Base-by-base conservation (phyloP, 1,140 invertebrate genomes). In the Macrocentrus cingulum region DNA sequence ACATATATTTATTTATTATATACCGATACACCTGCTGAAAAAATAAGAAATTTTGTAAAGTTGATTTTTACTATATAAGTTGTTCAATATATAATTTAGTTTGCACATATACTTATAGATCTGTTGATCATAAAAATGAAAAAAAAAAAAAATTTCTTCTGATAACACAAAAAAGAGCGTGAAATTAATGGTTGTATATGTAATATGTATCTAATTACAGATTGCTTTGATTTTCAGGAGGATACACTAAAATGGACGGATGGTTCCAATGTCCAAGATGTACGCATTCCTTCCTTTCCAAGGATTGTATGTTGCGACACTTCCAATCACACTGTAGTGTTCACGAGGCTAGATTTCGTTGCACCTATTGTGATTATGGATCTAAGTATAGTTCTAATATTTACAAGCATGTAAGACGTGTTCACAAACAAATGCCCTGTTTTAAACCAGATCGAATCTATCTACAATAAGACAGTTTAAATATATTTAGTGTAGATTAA, bases 341-440 rank as follows among this genome's bases (percentile, higher is more conserved):
- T 5, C 41, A 61, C 18, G 68, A 69, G 41, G 64, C 39, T 0
- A 57, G 79, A 53, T 82, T 84, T 62, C 76, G 79, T 23, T 85
- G 83, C 62, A 75, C 74, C 19, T 68, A 75, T 58, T 84, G 82
- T 61, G 57, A 70, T 29, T 78, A 81, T 54, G 70, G 66, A 9
- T 77, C 78, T 9, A 79, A 80, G 56, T 74, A 80, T 57, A 77
- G 71, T 57, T 75, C 68, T 8, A 78, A 77, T 56, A 55, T 78
- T 37, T 75, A 76, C 61, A 68, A 68, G 39, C 76, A 77, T 56
- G 64, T 74, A 53, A 54, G 68, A 56, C 65, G 70, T 19, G 64
- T 69, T 25, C 75, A 77, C 41, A 70, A 71, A 20, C 59, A 70
- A 29, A 60, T 69, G 61, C 66, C 66, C 0, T 64, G 63, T 41